These are phyloP conservation scores for Nudaria mundana DNA, from an alignment of 2,888 invertebrate species.

Conservation along the genomic window DNA sequence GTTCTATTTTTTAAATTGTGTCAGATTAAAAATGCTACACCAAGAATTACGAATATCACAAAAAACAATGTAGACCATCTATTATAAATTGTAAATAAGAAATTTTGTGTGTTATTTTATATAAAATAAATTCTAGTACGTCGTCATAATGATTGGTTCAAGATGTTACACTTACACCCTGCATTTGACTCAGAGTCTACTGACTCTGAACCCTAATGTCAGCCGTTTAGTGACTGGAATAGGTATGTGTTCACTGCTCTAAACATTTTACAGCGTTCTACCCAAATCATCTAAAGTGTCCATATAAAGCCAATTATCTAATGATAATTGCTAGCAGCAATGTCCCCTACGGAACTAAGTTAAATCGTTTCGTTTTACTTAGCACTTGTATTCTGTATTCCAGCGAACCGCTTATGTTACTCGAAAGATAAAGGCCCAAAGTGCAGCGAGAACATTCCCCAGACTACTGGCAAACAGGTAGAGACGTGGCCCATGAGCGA, in stretches of 20 bases:
- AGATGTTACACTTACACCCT: constrained; percentile 41
- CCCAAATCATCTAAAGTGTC: not conserved
- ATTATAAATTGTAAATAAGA: constrained; percentile 35
- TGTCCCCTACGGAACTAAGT: no score
- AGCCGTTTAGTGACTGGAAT: constrained; percentile 25
- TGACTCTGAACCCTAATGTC: constrained; percentile 34
- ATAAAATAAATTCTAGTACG: constrained; percentile 13
- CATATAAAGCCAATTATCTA: no score
- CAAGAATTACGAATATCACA: constrained; percentile 27
- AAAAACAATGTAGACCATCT: constrained; percentile 52
- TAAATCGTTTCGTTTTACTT: no score
- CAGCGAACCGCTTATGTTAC: constrained; percentile 40
- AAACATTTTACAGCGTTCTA: no score
- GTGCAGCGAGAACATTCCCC: constrained; percentile 50
- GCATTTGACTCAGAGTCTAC: constrained; percentile 36
- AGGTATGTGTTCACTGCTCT: constrained; percentile 29
- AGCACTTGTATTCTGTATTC: constrained; percentile 7
- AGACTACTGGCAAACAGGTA: constrained; percentile 50
- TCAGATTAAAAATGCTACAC: constrained; percentile 39
- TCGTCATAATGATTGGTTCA: constrained; percentile 44
- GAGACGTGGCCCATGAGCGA: constrained; percentile 60
- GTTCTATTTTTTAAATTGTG: constrained; percentile 48
- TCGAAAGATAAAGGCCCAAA: constrained; percentile 42
- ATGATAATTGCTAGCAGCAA: no score
- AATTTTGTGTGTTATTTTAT: constrained; percentile 32